Base-by-base conservation (phyloP, 2,888 invertebrate species). In the Lithodes maja region DNA sequence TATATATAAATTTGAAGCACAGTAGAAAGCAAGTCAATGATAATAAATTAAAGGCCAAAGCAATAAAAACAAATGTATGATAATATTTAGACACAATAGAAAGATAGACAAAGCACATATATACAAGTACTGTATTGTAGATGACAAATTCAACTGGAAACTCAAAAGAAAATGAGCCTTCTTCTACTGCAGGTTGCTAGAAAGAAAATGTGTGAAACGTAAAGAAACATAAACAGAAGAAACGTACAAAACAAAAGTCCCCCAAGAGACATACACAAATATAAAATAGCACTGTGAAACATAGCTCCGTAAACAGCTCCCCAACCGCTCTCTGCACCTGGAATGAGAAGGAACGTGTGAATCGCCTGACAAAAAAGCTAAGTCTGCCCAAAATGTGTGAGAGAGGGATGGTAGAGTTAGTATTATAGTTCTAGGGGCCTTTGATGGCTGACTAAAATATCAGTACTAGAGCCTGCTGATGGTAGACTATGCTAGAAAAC, bases 401-500 rank as follows among this genome's bases (percentile, higher is more conserved):
- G 7, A 61, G 61, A 61, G 12, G 61, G 61, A 61, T 61, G 61
- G 61, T 61, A 61, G 61, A 61, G 12, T 33, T 33, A 33, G 33
- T 33, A 33, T 33, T 33, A 33, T 33, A 33, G 33, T 33, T 33
- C 33, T 33, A 33, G 33, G 33, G 33, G 33, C 33, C 33, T 33
- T 33, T 33, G 33, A 33, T 33, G 33, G 33, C 33, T 33, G 33
- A 33, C 33, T 33, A 54, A 79, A 79, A 54, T 9, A 54, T 54
- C 79, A 79, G n/a, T 79, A 53, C 17, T 55, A 17, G 52, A 79
- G 33, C n/a, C 55, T 79, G 52, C 33, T 15, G 33, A 54, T 12
- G 54, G 79, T 53, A 79, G 53, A n/a, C 55, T 79, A 79, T 79
- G 12, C 79, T 52, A 79, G 15, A 79, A 79, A 79, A 33, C 2